Evolutionary conservation across 2,888 invertebrate species (phyloP).

Genomic region (Andricus curvator): DNA sequence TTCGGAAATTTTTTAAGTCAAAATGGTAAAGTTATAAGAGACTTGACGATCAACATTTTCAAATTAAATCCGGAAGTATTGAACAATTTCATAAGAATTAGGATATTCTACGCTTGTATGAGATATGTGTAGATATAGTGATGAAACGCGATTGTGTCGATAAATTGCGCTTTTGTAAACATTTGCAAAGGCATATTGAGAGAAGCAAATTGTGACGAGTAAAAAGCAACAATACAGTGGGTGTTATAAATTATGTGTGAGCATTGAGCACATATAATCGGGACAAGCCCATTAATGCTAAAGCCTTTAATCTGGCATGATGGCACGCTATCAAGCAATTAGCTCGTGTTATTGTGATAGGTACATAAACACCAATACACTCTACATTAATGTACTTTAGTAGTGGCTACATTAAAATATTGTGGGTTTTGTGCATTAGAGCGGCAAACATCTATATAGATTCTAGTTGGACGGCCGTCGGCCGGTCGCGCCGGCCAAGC

Average conservation of each 20-base stretch:
- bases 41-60: too few species aligned
- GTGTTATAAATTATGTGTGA: slow-evolving; percentile 6
- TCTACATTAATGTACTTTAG: slow-evolving; percentile 26
- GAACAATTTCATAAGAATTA: too few species aligned
- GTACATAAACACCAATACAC: slow-evolving; percentile 39
- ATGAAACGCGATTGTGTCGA: neutral
- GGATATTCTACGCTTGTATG: too few species aligned
- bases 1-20: too few species aligned
- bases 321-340: slow-evolving; percentile 61
- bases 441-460: slow-evolving; percentile 50
- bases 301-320: slow-evolving; percentile 70
- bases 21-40: too few species aligned
- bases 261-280: slow-evolving; percentile 23
- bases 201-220: slow-evolving; percentile 21
- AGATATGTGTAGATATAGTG: too few species aligned
- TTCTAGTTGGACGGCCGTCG: slow-evolving; percentile 42
- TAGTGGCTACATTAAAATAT: slow-evolving; percentile 55
- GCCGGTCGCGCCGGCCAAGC: slow-evolving; percentile 4
- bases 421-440: slow-evolving; percentile 58
- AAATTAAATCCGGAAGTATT: too few species aligned
- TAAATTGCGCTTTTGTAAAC: neutral
- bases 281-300: slow-evolving; percentile 61
- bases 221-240: slow-evolving; percentile 20
- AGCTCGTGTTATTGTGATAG: slow-evolving; percentile 37
- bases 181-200: neutral